Evolutionary conservation across 2,888 invertebrate genomes (phyloP), one percentile per base, ranked within the genome.

Genomic region (Cephus pulcher): DNA sequence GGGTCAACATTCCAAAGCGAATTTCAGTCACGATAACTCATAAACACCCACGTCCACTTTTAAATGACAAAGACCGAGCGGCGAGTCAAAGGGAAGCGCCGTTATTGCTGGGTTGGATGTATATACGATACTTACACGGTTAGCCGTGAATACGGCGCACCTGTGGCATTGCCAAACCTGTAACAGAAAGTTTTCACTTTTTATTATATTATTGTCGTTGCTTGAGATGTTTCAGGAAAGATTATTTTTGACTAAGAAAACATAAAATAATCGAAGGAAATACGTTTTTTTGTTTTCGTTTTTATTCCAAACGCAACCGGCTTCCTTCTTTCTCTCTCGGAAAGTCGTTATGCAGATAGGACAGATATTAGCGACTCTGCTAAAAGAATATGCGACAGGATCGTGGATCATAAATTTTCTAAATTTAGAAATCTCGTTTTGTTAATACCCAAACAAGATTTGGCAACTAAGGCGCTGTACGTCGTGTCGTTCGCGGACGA

Each of bases 381-480:
- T 32, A 35, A 34, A 37, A 74, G 37, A n/a, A 34, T 34, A 34
- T 30, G 74, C 80, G 80, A 80, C 79, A 56, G 82, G 84, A 84
- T 80, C 82, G 82, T 84, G 81, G 86, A 83, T 84, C 85, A 82
- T 86, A 85, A 86, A 86, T 85, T 84, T 83, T 86, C 85, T 84
- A 86, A 86, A 85, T 85, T 85, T 85, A 84, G 83, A 86, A 87
- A 87, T 86, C 56, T 80, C 81, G 86, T 86, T 85, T 85, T 82
- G 80, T 74, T 71, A 32, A 71, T 71, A 34, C 32, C 77, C 82
- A 82, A 80, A 84, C 81, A 81, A 81, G 83, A 86, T 85, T 83
- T 86, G 83, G 84, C 84, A 85, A 86, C 81, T 12, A 1, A 30
- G 6, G 11, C 12, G 33, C 11, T 30, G 23, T 12, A 30, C 74